Evolutionary conservation across 2,888 invertebrate genomes (phyloP).

Genomic region (Lasius platythorax): DNA sequence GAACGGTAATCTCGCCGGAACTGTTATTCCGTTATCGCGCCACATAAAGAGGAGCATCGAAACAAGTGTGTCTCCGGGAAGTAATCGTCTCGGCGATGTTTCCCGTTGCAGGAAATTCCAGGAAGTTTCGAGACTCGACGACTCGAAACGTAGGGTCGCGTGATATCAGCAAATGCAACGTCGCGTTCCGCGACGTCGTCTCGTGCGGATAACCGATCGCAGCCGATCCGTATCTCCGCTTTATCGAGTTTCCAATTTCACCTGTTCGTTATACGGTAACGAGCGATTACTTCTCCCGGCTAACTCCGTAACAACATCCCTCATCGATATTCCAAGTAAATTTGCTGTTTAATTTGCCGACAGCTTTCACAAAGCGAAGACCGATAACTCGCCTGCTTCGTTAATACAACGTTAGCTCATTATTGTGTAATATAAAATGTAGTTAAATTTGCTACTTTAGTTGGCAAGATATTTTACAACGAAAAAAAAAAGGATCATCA

Average conservation of each 20-base stretch:
- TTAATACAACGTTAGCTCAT: slow-evolving; percentile 29
- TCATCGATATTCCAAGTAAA: slow-evolving; percentile 50
- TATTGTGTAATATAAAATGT: neutral
- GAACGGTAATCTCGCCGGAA: neutral
- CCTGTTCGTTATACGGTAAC: slow-evolving; percentile 49
- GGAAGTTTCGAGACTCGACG: slow-evolving; percentile 12
- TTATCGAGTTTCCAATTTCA: slow-evolving; percentile 48
- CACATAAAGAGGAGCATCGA: neutral
- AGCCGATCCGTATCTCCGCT: slow-evolving; percentile 47
- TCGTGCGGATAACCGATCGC: slow-evolving; percentile 49
- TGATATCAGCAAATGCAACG: slow-evolving; percentile 60
- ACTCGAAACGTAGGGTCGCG: slow-evolving; percentile 57
- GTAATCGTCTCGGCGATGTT: neutral
- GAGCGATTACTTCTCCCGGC: slow-evolving; percentile 43
- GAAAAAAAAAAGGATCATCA: neutral
- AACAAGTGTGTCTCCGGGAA: neutral
- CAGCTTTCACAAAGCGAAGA: slow-evolving; percentile 38
- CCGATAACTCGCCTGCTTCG: slow-evolving; percentile 25
- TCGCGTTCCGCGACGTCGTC: slow-evolving; percentile 40
- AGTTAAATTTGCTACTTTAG: neutral
- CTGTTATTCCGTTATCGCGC: slow-evolving; percentile 22
- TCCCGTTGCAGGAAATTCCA: slow-evolving; percentile 16
- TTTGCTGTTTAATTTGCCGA: slow-evolving; percentile 47
- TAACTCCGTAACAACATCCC: slow-evolving; percentile 23
- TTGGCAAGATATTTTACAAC: neutral